Evolutionary conservation across 2,113 vertebrate species (phyloP).

Genomic region (Pitta sordida): DNA sequence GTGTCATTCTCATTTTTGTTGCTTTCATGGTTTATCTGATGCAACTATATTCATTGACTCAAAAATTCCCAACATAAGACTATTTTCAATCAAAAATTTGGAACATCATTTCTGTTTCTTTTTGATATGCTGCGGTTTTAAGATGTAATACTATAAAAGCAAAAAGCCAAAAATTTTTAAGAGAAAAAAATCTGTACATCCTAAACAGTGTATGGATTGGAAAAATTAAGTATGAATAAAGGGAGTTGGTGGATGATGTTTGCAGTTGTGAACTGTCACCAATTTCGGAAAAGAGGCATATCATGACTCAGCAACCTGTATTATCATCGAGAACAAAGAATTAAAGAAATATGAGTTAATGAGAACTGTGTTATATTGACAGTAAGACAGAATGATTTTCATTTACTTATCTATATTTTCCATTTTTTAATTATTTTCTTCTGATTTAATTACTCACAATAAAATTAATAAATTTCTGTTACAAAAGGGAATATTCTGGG

Average conservation of each 20-base stretch:
- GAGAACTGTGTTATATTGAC: not conserved
- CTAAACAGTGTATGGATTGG: not conserved
- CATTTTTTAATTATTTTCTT: not conserved
- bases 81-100: not conserved
- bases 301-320: not conserved
- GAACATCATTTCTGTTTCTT: not conserved
- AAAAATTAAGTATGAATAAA: not conserved
- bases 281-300: not conserved
- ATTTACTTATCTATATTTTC: not conserved
- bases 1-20: not conserved
- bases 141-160: not conserved
- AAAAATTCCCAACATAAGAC: not conserved
- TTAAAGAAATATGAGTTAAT: not conserved
- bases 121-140: not conserved
- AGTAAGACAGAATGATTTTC: not conserved
- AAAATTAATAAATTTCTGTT: not conserved
- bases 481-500: not conserved
- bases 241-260: not conserved
- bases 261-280: not conserved
- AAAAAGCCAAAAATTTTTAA: not conserved
- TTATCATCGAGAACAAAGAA: not conserved
- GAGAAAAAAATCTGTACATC: not conserved
- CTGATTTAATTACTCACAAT: not conserved
- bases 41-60: not conserved
- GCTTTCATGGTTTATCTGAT: not conserved